A percentile compares a stretch with the other conserved stretches of the same genome.
Evolutionary conservation across 2,797 vertebrate species (phyloP).

Genomic region (Aplochiton taeniatus): DNA sequence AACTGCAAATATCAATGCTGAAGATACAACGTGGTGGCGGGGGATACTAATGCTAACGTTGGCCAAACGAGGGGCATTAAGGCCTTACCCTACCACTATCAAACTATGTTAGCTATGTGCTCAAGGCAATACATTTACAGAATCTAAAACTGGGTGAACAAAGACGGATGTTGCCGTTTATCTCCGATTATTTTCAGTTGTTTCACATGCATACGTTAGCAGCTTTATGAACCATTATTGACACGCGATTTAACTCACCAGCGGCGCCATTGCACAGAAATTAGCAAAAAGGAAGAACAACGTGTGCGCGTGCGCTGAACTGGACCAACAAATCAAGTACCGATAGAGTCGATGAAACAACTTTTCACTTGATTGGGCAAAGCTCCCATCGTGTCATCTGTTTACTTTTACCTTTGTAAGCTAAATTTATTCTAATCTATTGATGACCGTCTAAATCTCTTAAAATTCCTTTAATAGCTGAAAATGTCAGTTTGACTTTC

Average conservation of each 20-base stretch:
- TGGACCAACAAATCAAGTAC: constrained; percentile 39
- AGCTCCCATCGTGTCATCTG: not conserved
- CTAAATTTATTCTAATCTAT: too few species aligned
- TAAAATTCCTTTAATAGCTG: too few species aligned
- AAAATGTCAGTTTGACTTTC: too few species aligned
- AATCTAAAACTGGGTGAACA: not conserved
- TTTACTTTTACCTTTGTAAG: not conserved
- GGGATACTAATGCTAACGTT: too few species aligned
- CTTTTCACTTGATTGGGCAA: constrained; percentile 9
- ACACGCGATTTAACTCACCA: constrained; percentile 77
- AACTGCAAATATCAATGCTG: too few species aligned
- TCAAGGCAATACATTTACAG: too few species aligned
- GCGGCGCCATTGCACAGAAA: constrained; percentile 85
- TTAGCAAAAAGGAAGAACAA: constrained; percentile 77
- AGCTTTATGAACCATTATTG: not conserved
- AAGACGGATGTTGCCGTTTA: not conserved
- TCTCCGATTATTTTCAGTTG: not conserved
- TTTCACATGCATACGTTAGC: not conserved
- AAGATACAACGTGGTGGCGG: too few species aligned
- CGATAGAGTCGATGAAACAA: constrained; percentile 37
- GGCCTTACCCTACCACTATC: too few species aligned
- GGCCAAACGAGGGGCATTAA: too few species aligned
- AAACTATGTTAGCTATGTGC: too few species aligned
- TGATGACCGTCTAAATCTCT: too few species aligned
- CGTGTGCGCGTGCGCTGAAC: constrained; percentile 69